phyloP scores from a whole-genome alignment of 2,888 invertebrate genomes.

The Sminthurides aquaticus region DNA sequence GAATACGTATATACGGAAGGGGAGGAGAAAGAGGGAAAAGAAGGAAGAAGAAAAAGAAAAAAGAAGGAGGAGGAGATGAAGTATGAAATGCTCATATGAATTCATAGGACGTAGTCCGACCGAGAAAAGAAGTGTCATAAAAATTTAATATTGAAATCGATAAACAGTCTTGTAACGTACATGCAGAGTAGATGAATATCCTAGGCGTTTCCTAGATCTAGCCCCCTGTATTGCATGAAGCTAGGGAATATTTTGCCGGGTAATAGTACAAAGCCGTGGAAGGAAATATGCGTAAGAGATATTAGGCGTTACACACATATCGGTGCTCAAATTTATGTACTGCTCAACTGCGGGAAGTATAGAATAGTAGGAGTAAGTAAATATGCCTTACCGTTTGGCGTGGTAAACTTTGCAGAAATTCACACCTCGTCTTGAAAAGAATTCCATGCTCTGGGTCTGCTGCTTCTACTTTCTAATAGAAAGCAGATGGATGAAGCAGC shows the following conservation, averaged over 20 bases:
- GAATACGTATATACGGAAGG: too few species aligned
- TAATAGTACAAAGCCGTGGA: neutral
- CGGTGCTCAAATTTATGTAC: neutral
- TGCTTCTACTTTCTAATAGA: too few species aligned
- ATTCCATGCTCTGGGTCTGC: neutral
- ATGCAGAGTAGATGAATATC: constrained; percentile 24
- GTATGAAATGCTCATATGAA: constrained; percentile 32
- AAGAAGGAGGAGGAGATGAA: constrained; percentile 24
- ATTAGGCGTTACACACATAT: neutral
- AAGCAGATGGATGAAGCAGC: neutral
- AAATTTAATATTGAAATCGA: constrained; percentile 36
- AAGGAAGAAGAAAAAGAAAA: constrained; percentile 3
- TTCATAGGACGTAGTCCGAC: constrained; percentile 29
- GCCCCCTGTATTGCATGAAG: too few species aligned
- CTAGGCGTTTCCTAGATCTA: too few species aligned
- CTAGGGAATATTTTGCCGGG: too few species aligned
- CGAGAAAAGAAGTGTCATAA: constrained; percentile 34
- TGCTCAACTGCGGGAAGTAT: neutral
- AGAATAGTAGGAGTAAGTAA: too few species aligned
- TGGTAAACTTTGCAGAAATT: neutral
- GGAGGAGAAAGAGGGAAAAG: neutral
- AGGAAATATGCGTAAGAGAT: neutral
- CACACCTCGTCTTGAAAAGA: neutral
- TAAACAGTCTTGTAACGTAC: constrained; percentile 32
- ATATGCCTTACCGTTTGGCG: neutral